These are phyloP conservation scores for Atta cephalotes DNA, from an alignment of 1,140 invertebrate genomes.

Conservation along the genomic window DNA sequence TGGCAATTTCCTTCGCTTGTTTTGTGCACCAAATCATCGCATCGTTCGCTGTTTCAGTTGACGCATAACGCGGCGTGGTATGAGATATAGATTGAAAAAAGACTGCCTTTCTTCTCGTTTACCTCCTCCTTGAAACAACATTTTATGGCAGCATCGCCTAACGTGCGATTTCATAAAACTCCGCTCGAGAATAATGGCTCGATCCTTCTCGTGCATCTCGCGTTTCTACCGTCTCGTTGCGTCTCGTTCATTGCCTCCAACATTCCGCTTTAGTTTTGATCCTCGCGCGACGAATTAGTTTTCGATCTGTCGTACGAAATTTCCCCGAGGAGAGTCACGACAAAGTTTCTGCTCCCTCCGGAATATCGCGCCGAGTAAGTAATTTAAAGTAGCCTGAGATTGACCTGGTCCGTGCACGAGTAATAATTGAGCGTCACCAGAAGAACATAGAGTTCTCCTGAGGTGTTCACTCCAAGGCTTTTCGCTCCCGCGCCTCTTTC, in stretches of 20 bases:
- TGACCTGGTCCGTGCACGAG: conserved; percentile 62
- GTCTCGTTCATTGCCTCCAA: conserved; percentile 33
- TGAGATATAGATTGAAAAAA: not conserved
- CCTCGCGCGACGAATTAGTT: conserved; percentile 70
- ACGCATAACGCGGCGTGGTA: conserved; percentile 9
- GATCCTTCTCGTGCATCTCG: not conserved
- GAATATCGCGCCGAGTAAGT: conserved; percentile 65
- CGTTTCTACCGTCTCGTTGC: conserved; percentile 4
- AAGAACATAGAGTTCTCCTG: conserved; percentile 57
- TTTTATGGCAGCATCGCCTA: conserved; percentile 4
- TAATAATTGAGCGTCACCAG: conserved; percentile 71
- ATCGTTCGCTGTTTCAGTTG: conserved; percentile 13
- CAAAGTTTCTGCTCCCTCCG: conserved; percentile 55
- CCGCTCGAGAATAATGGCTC: not conserved
- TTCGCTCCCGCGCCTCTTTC: not conserved
- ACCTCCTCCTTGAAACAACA: not conserved
- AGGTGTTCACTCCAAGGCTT: conserved; percentile 9
- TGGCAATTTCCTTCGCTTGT: conserved; percentile 76
- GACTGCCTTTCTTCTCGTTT: not conserved
- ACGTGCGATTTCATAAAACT: conserved; percentile 32
- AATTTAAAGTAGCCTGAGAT: conserved; percentile 76
- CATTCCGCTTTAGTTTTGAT: conserved; percentile 56
- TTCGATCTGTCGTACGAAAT: conserved; percentile 69
- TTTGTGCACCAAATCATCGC: conserved; percentile 64
- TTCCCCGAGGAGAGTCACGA: conserved; percentile 68